Evolutionary conservation across 2,113 vertebrate species (phyloP).

Genomic region (Taxidea taxus): DNA sequence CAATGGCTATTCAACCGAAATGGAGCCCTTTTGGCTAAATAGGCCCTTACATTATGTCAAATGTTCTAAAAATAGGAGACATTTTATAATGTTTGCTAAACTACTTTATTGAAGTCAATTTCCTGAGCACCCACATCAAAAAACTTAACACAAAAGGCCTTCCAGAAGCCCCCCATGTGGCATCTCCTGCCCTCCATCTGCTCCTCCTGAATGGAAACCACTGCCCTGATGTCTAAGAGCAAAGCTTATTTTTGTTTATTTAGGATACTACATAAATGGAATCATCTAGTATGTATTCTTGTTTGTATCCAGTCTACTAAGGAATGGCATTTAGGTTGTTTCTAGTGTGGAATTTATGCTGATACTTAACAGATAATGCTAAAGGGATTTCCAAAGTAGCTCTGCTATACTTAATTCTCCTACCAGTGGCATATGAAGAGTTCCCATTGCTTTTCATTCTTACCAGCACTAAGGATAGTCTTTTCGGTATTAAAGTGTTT

Average conservation of each 20-base stretch:
- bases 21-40: too few relatives aligned
- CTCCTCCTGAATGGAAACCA: too few relatives aligned
- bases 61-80: background rate
- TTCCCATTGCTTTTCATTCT: background rate
- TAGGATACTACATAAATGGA: background rate
- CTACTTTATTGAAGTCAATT: background rate
- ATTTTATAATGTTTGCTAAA: background rate
- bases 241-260: background rate
- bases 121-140: background rate
- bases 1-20: too few relatives aligned
- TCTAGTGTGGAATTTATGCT: background rate
- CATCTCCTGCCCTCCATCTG: fast-evolving
- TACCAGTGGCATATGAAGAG: background rate
- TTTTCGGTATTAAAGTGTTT: background rate
- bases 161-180: background rate
- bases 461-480: background rate
- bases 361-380: background rate
- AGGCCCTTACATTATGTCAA: too few relatives aligned
- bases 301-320: background rate
- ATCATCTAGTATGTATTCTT: background rate
- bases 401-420: background rate
- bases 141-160: background rate
- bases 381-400: background rate
- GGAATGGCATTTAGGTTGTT: background rate
- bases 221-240: too few relatives aligned